Evolutionary conservation across 2,888 invertebrate genomes (phyloP), one percentile per base, ranked within the genome.

Genomic region (Oscheius onirici): DNA sequence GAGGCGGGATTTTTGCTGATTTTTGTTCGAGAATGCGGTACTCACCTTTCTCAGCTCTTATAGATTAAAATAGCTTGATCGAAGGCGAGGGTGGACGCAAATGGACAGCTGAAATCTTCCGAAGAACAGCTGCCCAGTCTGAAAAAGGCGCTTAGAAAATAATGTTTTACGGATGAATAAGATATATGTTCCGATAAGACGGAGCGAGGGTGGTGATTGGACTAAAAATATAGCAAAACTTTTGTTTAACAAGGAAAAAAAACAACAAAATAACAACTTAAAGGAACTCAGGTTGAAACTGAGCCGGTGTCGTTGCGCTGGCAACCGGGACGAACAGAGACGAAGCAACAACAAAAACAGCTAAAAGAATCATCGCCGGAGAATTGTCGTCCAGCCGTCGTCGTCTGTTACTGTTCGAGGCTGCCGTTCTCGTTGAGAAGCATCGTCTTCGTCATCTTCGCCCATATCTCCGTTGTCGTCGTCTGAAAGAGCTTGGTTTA

Each of bases 321-420:
- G 49, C 63, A 63, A 63, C 63, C 28, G 43, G 28, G 58, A 6
- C 46, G 63, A 22, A 22, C 41, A 44, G 17, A 17, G 49, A 22
- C 20, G 17, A 49, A 15, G 15, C 17, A 15, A n/a, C 43, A 61
- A 61, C 24, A 67, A 43, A 26, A 55, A 55, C 28, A 20, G 41
- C 15, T 24, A 63, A 34, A 28, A 44, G 34, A 34, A n/a, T 46
- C 26, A 74, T 20, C 73, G 54, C 44, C 71, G 65, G n/a, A 72
- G 69, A 43, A 84, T 78, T 8, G 83, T 82, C 17, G 84, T 84
- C 84, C 84, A 84, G 15, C 84, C 84, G 40, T 84, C 83, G 10
- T 83, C 82, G 52, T 83, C 83, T 11, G 79, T 79, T 24, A 78
- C 78, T 13, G 74, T 77, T 41, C 77, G 73, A 24, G 78, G 76